Evolutionary conservation across 2,888 invertebrate genomes (phyloP).

Genomic region (Apamea crenata): DNA sequence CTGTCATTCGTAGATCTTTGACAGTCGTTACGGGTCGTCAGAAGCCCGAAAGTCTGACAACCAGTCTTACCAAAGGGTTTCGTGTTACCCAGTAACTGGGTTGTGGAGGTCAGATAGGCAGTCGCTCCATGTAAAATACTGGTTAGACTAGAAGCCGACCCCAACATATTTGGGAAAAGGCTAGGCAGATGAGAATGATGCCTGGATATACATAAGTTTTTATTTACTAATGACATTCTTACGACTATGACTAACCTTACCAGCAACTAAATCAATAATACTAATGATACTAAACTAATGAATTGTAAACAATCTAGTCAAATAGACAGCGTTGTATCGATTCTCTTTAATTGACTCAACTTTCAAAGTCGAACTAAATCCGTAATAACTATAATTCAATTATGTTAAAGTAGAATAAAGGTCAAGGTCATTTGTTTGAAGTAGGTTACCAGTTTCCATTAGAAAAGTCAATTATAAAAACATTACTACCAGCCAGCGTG

Average conservation of each 20-base stretch:
- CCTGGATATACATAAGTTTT: no score
- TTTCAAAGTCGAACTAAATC: constrained; percentile 9
- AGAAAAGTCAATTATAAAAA: neutral
- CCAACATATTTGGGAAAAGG: no score
- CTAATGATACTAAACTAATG: neutral
- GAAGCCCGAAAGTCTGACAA: no score
- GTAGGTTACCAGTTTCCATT: neutral
- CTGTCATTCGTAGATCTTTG: no score
- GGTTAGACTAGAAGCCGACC: no score
- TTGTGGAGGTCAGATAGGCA: no score
- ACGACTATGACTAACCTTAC: neutral
- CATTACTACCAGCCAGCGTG: neutral
- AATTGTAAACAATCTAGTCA: neutral
- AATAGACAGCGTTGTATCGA: constrained; percentile 11
- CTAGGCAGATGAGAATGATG: no score
- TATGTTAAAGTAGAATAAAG: constrained; percentile 5
- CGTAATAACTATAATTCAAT: constrained; percentile 20
- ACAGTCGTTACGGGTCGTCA: no score
- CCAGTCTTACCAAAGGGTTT: no score
- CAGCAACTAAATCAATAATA: neutral
- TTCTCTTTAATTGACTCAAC: constrained; percentile 28
- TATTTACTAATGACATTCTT: neutral
- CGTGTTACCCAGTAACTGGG: no score
- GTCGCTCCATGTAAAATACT: no score
- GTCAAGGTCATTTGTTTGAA: constrained; percentile 20